Evolutionary conservation across 1,140 invertebrate genomes (phyloP).

Genomic region (Monomorium pharaonis): DNA sequence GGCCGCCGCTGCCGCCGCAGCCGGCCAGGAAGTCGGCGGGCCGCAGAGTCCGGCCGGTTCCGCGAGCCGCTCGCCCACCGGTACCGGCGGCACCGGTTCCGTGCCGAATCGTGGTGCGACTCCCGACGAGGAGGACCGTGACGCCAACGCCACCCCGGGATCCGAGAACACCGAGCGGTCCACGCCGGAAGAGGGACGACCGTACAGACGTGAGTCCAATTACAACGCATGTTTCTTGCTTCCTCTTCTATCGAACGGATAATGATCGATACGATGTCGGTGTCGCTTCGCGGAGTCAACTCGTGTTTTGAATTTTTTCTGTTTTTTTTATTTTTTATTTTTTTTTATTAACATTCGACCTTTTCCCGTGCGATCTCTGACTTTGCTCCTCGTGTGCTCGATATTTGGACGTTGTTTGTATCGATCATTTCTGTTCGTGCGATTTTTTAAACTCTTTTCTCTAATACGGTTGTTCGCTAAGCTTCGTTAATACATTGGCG

Average conservation of each 20-base stretch:
- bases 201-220: constrained; percentile 85
- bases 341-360: background rate
- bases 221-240: background rate
- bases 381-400: too few relatives aligned
- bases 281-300: background rate
- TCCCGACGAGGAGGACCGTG: constrained; percentile 84
- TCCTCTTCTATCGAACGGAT: background rate
- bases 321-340: too few relatives aligned
- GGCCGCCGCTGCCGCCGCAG: constrained; percentile 44
- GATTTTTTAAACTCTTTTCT: too few relatives aligned
- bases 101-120: constrained; percentile 77
- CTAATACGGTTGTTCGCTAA: background rate
- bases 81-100: constrained; percentile 66
- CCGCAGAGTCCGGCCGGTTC: constrained; percentile 78
- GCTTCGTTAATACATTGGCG: constrained; percentile 31
- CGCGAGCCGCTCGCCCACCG: constrained; percentile 75
- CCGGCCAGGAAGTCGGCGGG: constrained; percentile 75
- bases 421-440: background rate
- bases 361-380: background rate
- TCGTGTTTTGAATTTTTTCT: background rate
- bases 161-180: constrained; percentile 86
- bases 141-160: constrained; percentile 85
- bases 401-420: background rate
- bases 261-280: background rate
- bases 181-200: constrained; percentile 86